Evolutionary conservation across 1,140 invertebrate genomes (phyloP).

Genomic region (Lepidurus arcticus): DNA sequence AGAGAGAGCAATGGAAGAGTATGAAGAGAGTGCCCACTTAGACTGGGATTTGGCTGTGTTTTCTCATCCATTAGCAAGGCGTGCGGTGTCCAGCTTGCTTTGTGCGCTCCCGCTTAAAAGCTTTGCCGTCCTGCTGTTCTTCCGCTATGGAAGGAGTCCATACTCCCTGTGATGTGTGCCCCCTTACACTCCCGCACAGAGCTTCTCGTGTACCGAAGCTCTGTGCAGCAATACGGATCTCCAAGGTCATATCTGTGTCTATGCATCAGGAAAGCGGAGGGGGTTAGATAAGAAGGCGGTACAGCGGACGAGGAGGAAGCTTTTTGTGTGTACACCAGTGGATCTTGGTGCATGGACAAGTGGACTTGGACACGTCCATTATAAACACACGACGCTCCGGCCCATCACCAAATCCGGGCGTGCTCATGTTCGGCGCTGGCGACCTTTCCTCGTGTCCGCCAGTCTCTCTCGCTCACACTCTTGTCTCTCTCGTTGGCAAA

Average conservation of each 20-base stretch:
- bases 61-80: conserved; percentile 18
- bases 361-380: not conserved
- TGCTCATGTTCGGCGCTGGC: not conserved
- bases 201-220: too few species aligned
- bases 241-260: too few species aligned
- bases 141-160: not conserved
- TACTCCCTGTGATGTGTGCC: not conserved
- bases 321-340: not conserved
- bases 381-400: not conserved
- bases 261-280: too few species aligned
- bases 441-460: not conserved
- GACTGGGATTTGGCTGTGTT: conserved; percentile 17
- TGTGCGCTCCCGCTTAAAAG: conserved; percentile 18
- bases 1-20: not conserved
- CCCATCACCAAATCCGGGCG: not conserved
- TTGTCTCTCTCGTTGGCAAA: too few species aligned
- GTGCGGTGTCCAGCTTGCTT: conserved; percentile 20
- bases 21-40: conserved; percentile 21
- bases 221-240: too few species aligned
- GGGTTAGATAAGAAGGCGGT: too few species aligned
- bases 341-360: not conserved
- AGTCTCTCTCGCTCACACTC: too few species aligned
- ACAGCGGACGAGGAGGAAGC: too few species aligned
- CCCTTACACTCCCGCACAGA: not conserved
- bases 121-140: conserved; percentile 18